These are phyloP conservation scores for Anguilla obscura DNA, from an alignment of 2,797 vertebrate genomes.

Conservation along the genomic window DNA sequence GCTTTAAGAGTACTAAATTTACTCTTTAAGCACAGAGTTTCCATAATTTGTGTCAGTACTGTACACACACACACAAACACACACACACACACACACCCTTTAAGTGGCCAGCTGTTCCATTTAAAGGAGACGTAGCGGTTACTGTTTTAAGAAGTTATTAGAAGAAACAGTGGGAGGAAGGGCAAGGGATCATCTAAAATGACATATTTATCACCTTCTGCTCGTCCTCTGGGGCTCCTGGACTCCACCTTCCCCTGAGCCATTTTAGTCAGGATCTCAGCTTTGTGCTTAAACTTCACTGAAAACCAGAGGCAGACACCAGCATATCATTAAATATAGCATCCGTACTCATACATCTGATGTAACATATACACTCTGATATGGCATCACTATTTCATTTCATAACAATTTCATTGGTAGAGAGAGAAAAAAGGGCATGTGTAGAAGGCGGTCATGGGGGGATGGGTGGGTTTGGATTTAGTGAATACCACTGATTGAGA, in stretches of 20 bases:
- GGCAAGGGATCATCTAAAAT: neutral
- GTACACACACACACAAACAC: no score
- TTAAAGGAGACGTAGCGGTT: no score
- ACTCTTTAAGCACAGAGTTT: no score
- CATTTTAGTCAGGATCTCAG: conserved; percentile 78
- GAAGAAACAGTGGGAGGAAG: no score
- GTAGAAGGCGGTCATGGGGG: neutral
- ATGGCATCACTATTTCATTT: neutral
- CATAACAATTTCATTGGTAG: neutral
- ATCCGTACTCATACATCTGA: neutral
- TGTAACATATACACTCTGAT: neutral
- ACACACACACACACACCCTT: no score
- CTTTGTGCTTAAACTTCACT: conserved; percentile 86
- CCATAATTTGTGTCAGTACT: no score
- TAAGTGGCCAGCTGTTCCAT: neutral
- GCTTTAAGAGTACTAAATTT: no score
- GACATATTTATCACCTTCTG: conserved; percentile 72
- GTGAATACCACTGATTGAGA: neutral
- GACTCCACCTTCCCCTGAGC: conserved; percentile 71
- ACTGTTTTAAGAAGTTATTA: no score
- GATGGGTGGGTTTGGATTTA: neutral
- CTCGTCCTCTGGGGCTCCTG: conserved; percentile 69
- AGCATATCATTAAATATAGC: neutral
- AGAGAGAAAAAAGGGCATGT: neutral
- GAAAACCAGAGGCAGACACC: conserved; percentile 60